A percentile compares a stretch with the other conserved stretches of the same genome.
These are phyloP conservation scores for Chrysolina oricalcia DNA, from an alignment of 2,888 invertebrate genomes.

Conservation along the genomic window DNA sequence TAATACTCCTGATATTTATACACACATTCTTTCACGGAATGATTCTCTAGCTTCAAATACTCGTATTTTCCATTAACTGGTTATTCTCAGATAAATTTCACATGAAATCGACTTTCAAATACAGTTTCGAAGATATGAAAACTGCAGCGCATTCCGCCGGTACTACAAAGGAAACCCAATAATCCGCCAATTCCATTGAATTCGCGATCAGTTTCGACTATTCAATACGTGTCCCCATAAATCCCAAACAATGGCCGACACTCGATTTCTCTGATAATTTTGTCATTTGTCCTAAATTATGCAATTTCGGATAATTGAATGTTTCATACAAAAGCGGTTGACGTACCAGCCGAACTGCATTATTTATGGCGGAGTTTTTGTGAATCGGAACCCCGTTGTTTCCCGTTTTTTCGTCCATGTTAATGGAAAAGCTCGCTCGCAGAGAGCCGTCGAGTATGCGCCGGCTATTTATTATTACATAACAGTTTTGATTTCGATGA, in stretches of 20 bases:
- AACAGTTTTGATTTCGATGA: conserved; percentile 27
- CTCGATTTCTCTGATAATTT: conserved; percentile 53
- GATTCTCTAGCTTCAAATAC: too few species aligned
- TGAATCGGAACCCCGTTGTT: conserved; percentile 36
- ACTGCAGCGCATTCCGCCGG: background rate
- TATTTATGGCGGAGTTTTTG: conserved; percentile 42
- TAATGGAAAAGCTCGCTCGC: conserved; percentile 36
- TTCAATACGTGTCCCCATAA: conserved; percentile 1
- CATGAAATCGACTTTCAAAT: too few species aligned
- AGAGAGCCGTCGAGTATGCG: conserved; percentile 34
- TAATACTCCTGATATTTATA: too few species aligned
- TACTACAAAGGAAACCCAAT: background rate
- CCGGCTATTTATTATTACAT: conserved; percentile 36
- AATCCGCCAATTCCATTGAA: background rate
- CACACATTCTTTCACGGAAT: too few species aligned
- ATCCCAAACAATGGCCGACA: conserved; percentile 47
- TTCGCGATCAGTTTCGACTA: background rate
- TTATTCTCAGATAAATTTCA: too few species aligned
- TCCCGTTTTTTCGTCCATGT: conserved; percentile 40
- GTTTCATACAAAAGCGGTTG: conserved; percentile 48
- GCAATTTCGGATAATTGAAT: conserved; percentile 57
- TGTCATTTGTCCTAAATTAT: conserved; percentile 57
- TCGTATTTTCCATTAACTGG: too few species aligned
- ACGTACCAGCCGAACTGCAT: conserved; percentile 37
- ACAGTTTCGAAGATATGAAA: too few species aligned